These are phyloP conservation scores for Callospermophilus lateralis DNA, from an alignment of 2,113 vertebrate species.

Conservation along the genomic window DNA sequence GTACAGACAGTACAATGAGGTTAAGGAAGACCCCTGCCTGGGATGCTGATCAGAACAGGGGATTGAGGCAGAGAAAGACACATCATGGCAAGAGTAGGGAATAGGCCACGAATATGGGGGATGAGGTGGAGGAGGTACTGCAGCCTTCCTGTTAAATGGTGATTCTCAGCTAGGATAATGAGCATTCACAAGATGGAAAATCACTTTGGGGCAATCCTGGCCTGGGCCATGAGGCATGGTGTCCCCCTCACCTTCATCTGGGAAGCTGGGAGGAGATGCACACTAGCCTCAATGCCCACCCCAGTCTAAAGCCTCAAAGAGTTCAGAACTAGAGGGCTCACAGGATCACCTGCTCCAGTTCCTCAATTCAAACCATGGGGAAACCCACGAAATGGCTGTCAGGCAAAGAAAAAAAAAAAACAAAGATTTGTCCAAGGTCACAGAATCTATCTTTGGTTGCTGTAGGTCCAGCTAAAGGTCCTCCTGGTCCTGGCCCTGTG, in stretches of 20 bases:
- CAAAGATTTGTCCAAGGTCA: background rate
- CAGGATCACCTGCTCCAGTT: background rate
- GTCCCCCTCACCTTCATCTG: background rate
- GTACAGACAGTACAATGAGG: background rate
- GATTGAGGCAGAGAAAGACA: background rate
- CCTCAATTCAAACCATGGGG: background rate
- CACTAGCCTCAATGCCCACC: background rate
- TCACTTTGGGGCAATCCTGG: background rate
- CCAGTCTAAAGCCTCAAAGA: background rate
- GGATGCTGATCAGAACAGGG: background rate
- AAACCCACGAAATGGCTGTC: background rate
- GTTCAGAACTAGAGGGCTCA: background rate
- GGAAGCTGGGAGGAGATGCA: background rate
- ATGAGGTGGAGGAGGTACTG: rapidly evolving
- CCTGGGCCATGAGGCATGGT: background rate
- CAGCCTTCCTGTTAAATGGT: background rate
- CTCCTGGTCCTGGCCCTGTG: background rate
- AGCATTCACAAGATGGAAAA: background rate
- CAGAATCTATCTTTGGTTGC: background rate
- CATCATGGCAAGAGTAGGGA: background rate
- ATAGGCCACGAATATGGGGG: background rate
- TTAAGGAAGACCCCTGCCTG: background rate
- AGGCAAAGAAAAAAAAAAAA: background rate
- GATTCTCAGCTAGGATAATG: background rate
- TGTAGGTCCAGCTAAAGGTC: background rate